A percentile compares a stretch with the other conserved stretches of the same genome.
phyloP scores from a whole-genome alignment of 2,113 vertebrate species.

The Pollachius pollachius region DNA sequence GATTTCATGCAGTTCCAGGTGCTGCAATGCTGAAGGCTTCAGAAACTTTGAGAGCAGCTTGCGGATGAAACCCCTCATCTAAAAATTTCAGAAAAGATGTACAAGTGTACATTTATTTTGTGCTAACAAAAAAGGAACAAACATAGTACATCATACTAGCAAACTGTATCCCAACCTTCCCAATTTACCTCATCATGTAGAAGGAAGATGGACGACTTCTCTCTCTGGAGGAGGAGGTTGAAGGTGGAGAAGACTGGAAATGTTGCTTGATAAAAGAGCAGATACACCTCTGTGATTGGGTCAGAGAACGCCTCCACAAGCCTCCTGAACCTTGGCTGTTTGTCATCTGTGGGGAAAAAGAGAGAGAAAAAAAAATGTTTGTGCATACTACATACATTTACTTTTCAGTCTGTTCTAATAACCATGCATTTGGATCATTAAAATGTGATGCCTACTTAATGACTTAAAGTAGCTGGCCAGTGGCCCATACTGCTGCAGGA shows the following conservation, averaged over 20 bases:
- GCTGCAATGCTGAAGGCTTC: not conserved
- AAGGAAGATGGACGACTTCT: slow-evolving; percentile 12
- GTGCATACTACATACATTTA: slow-evolving; percentile 6
- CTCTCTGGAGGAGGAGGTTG: slow-evolving; percentile 17
- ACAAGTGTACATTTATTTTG: too few relatives aligned
- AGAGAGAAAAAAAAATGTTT: not conserved
- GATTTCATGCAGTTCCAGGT: slow-evolving; percentile 8
- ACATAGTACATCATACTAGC: not conserved
- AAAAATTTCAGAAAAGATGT: too few relatives aligned
- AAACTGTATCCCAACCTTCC: not conserved
- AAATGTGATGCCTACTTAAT: slow-evolving; percentile 12
- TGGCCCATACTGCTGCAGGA: slow-evolving; percentile 16
- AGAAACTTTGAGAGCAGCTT: slow-evolving; percentile 14
- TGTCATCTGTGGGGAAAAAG: slow-evolving; percentile 19
- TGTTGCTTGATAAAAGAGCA: slow-evolving; percentile 7
- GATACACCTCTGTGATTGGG: slow-evolving; percentile 13
- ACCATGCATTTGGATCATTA: not conserved
- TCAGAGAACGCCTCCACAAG: slow-evolving; percentile 7
- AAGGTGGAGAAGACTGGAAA: slow-evolving; percentile 17
- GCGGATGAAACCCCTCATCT: slow-evolving; percentile 13
- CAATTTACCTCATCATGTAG: slow-evolving; percentile 4
- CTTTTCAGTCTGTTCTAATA: not conserved
- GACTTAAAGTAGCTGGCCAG: slow-evolving; percentile 23
- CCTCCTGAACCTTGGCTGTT: not conserved
- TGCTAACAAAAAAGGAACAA: not conserved